Conservation (phyloP, 2,113 vertebrate species). For the Amblyornis subalaris region DNA sequence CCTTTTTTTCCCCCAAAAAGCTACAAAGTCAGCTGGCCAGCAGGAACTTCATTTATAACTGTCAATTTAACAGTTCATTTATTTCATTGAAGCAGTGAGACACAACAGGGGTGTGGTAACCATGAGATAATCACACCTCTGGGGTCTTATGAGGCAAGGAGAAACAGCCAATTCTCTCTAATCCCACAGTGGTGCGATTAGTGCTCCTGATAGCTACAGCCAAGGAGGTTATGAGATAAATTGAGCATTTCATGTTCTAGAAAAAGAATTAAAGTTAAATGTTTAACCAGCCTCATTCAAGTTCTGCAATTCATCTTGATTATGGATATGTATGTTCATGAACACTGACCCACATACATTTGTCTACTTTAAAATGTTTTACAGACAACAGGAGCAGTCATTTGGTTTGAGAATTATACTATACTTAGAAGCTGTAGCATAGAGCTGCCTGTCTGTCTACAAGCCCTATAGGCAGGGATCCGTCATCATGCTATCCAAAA, state of each 20-base stretch:
- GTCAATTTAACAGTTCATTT: conserved; percentile 68
- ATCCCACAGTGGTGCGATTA: conserved; percentile 62
- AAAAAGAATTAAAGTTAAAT: conserved; percentile 42
- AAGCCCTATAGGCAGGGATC: not conserved
- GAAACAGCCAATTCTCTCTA: conserved; percentile 64
- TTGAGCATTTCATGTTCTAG: conserved; percentile 15
- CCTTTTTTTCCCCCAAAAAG: not conserved
- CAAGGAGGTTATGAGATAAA: conserved; percentile 52
- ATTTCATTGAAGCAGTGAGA: conserved; percentile 57
- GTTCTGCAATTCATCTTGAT: conserved; percentile 38
- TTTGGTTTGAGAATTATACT: not conserved
- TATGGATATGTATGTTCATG: not conserved
- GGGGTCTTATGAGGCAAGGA: conserved; percentile 46
- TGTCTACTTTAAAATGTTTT: not conserved
- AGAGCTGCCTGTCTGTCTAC: not conserved
- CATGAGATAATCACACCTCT: conserved; percentile 67
- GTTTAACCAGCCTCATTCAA: conserved; percentile 14
- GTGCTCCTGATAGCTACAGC: conserved; percentile 50
- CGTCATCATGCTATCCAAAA: not conserved
- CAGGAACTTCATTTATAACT: conserved; percentile 61
- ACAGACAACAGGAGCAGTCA: not conserved
- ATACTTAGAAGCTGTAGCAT: not conserved
- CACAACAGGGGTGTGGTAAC: conserved; percentile 65
- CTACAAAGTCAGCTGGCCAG: conserved; percentile 36
- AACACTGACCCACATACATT: not conserved